Evolutionary conservation across 23 tunicate genomes (phyloP).

Genomic region (Trididemnum miniatum): DNA sequence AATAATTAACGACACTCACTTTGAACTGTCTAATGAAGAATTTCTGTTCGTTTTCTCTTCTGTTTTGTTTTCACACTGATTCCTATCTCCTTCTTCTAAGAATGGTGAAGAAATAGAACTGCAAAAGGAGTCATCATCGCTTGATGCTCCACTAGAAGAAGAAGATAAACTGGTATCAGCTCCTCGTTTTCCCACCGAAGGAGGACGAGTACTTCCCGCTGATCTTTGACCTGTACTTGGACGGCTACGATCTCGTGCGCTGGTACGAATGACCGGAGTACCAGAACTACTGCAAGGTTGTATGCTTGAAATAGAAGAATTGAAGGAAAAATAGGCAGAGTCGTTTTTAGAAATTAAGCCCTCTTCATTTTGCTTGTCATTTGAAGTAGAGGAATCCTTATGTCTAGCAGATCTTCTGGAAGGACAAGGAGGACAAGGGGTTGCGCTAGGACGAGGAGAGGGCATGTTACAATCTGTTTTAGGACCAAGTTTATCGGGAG

Average conservation of each 20-base stretch:
- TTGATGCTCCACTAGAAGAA: slow-evolving; percentile 47
- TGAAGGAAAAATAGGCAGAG: slow-evolving; percentile 75
- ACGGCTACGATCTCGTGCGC: slow-evolving; percentile 28
- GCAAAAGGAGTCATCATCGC: slow-evolving; percentile 52
- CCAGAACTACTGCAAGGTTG: slow-evolving; percentile 40
- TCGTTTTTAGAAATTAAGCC: slow-evolving; percentile 20
- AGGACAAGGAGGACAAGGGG: slow-evolving; percentile 50
- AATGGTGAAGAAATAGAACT: slow-evolving; percentile 17
- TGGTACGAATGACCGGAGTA: slow-evolving; percentile 16
- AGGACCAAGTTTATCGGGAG: background rate
- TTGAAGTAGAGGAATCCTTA: background rate
- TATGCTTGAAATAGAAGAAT: slow-evolving; percentile 38
- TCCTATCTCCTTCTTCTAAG: background rate
- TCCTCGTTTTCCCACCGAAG: slow-evolving; percentile 80
- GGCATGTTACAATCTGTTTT: background rate
- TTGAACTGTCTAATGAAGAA: slow-evolving; percentile 3
- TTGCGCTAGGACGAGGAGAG: slow-evolving; percentile 61
- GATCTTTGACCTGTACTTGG: slow-evolving; percentile 32
- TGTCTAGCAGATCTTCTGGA: background rate
- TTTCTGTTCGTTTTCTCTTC: background rate
- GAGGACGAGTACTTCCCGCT: slow-evolving; percentile 63
- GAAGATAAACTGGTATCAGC: slow-evolving; percentile 79
- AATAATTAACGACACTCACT: no score
- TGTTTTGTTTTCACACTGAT: background rate
- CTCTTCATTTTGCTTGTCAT: background rate